phyloP scores from a whole-genome alignment of 2,888 invertebrate genomes.

The Heteromurus nitidus region DNA sequence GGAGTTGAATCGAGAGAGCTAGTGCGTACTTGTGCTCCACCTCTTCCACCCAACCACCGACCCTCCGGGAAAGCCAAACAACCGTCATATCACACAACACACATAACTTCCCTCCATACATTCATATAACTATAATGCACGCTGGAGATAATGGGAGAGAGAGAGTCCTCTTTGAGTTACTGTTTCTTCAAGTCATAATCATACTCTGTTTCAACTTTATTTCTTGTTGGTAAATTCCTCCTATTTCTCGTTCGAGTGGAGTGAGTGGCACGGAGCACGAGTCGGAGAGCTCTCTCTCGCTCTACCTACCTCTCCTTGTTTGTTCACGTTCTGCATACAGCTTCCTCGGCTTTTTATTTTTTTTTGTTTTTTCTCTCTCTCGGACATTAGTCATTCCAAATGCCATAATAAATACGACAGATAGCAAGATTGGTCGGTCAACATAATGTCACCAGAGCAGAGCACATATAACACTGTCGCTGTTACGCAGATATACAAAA shows the following conservation, averaged over 20 bases:
- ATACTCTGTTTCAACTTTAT: slow-evolving; percentile 7
- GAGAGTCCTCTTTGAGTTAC: not conserved
- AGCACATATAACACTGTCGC: too few species aligned
- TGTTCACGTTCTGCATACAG: too few species aligned
- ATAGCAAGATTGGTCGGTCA: not conserved
- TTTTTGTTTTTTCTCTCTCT: not conserved
- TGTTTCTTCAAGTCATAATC: slow-evolving; percentile 12
- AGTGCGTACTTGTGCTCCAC: slow-evolving; percentile 59
- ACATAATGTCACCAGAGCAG: slow-evolving; percentile 23
- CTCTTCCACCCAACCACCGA: slow-evolving; percentile 48
- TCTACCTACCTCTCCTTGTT: too few species aligned
- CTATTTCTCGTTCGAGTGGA: too few species aligned
- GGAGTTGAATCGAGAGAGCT: slow-evolving; percentile 27
- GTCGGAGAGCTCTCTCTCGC: too few species aligned
- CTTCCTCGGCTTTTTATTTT: not conserved
- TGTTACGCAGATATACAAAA: not conserved
- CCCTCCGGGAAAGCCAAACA: slow-evolving; percentile 38
- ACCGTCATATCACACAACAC: slow-evolving; percentile 5
- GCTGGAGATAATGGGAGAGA: not conserved
- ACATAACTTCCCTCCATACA: slow-evolving; percentile 22
- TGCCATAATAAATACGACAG: not conserved
- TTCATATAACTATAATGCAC: not conserved
- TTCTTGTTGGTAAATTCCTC: slow-evolving; percentile 15
- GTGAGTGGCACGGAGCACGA: not conserved
- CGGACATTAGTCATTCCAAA: slow-evolving; percentile 20